phyloP scores from a whole-genome alignment of 2,888 invertebrate species.

The Furcula furcula region DNA sequence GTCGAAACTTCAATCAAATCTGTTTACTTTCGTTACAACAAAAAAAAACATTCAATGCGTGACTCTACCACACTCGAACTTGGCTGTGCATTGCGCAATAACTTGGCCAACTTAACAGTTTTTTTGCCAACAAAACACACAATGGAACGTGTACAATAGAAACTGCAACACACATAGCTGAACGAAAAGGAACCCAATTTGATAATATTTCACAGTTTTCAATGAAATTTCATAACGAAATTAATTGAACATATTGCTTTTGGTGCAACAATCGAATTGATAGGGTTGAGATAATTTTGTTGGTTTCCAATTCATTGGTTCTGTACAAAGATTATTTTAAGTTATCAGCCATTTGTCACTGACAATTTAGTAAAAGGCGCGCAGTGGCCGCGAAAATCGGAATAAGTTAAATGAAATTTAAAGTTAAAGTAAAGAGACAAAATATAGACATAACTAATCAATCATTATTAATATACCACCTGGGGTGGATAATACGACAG shows the following conservation, averaged over 20 bases:
- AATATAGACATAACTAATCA: no score
- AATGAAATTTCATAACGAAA: constrained; percentile 67
- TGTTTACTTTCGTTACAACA: constrained; percentile 46
- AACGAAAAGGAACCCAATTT: constrained; percentile 60
- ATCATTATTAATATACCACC: no score
- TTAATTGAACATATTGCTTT: constrained; percentile 65
- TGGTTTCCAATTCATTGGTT: no score
- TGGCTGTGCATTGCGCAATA: constrained; percentile 58
- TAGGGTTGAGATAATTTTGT: constrained; percentile 40
- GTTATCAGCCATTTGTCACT: no score
- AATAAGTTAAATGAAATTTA: no score
- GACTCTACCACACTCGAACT: constrained; percentile 44
- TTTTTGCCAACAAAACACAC: constrained; percentile 51
- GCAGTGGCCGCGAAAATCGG: no score
- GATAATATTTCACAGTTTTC: constrained; percentile 70
- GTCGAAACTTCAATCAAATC: constrained; percentile 30
- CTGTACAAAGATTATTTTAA: no score
- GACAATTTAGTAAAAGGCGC: no score
- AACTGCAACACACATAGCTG: constrained; percentile 46
- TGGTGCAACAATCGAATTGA: constrained; percentile 41
- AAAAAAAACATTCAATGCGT: constrained; percentile 17
- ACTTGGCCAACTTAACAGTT: constrained; percentile 59
- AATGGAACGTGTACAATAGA: constrained; percentile 55
- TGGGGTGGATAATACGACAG: no score
- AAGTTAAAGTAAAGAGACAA: no score